Evolutionary conservation across 1,140 invertebrate genomes (phyloP), one percentile per base, ranked within the genome.

Genomic region (Phymorhynchus buccinoides): DNA sequence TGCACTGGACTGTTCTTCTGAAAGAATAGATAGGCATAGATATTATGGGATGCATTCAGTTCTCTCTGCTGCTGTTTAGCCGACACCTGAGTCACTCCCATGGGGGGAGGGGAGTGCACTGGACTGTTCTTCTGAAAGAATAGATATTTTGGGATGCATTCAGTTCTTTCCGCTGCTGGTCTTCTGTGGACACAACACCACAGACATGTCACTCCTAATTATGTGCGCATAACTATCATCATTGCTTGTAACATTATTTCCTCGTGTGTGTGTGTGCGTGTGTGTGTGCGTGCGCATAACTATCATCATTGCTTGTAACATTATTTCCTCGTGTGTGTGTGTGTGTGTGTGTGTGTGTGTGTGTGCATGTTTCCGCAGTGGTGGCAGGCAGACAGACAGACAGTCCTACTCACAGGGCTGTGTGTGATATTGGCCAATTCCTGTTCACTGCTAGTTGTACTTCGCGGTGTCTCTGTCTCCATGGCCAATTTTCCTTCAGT

Each of bases 391-490:
- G 18, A 62, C 6, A 62, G 18, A 62, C 56, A 62, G 18, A 62
- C 56, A 62, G n/a, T n/a, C 7, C 6, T 42, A n/a, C 75, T 78
- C 16, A 78, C 30, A 22, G 75, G 75, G 39, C 7, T 41, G 14
- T 42, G 37, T 3, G 39, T 6, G 35, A 78, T 79, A 22, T 18
- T 44, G 3, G 77, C 77, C 41, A 79, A n/a, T 32, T 79, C 77
- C 77, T 52, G 77, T 35, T 79, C 77, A 52, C 42, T 52, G 77
- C 77, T 79, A n/a, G 77, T 79, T 18, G 77, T 79, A 22, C 77
- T 79, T 42, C 77, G 77, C 1, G 77, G 77, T 1, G 77, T 52
- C 0, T 79, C 41, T 7, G 7, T 18, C 77, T 30, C 18, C 30
- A 18, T 39, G 7, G 32, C 9, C 37, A 41, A 3, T 9, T 35